phyloP scores from a whole-genome alignment of 1,140 invertebrate species.

The Eciton burchellii region DNA sequence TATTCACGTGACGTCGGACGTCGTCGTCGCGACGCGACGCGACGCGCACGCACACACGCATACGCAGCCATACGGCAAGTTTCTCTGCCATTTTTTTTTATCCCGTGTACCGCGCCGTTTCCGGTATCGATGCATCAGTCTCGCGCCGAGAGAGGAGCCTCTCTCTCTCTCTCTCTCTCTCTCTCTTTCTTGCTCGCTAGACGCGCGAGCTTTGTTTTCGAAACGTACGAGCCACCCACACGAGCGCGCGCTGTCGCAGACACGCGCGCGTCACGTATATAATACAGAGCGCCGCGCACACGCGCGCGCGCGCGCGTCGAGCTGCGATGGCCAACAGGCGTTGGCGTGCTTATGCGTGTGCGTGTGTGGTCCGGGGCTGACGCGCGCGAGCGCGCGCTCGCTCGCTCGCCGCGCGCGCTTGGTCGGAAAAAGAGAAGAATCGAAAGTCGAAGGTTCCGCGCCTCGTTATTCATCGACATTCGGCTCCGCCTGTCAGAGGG shows the following conservation, averaged over 20 bases:
- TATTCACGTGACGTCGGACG: conserved; percentile 56
- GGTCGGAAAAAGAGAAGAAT: conserved; percentile 62
- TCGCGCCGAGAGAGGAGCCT: conserved; percentile 64
- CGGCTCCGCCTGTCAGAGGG: conserved; percentile 74
- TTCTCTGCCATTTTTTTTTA: conserved; percentile 64
- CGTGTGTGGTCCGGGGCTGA: conserved; percentile 71
- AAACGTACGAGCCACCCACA: conserved; percentile 49
- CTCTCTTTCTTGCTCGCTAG: conserved; percentile 66
- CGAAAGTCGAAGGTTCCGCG: conserved; percentile 75
- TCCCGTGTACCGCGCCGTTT: conserved; percentile 65
- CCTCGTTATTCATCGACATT: conserved; percentile 77
- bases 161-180: conserved; percentile 64
- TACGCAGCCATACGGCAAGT: no score
- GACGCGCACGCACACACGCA: not conserved
- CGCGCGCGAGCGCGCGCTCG: no score
- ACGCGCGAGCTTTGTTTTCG: conserved; percentile 67
- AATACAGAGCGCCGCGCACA: not conserved
- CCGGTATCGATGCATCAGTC: conserved; percentile 72
- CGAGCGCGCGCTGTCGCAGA: not conserved
- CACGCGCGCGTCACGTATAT: not conserved
- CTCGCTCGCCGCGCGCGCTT: conserved; percentile 46
- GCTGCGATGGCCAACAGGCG: conserved; percentile 50
- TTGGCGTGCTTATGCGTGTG: no score
- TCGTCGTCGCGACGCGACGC: conserved; percentile 11
- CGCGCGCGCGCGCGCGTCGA: not conserved